Evolutionary conservation across 2,113 vertebrate species (phyloP), one percentile per base, ranked within the genome.

Genomic region (Cyprinodon brontotheroides): DNA sequence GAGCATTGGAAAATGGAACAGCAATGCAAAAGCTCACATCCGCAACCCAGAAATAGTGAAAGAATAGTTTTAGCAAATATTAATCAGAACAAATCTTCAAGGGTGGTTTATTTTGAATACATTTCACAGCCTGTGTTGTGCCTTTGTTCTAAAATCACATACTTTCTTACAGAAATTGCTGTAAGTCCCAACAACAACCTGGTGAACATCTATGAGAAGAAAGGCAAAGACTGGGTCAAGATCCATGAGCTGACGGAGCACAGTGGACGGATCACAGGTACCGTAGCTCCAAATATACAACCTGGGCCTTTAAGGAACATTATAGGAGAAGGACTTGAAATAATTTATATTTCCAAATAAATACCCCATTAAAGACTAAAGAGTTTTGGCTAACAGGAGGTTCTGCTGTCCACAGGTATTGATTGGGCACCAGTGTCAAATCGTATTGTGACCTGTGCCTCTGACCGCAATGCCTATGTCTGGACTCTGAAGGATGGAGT

Each of bases 391-490:
- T 29, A 1, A 14, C 37, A 36, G 20, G 20, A 12, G 22, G 8
- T n/a, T 10, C 37, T 50, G 8, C 3, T 38, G 11, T 82, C 41
- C 48, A 13, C 80, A 95, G 94, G 95, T 11, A 91, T 95, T 8
- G 95, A 95, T 84, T 95, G 95, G 95, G 95, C 94, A 10, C 93
- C 94, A 0, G 87, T 92, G 80, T 93, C 94, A 68, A 95, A 95
- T 84, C 94, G 94, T 41, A 95, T 95, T 6, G 95, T 95, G 77
- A 95, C 94, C 0, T 95, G 94, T 45, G 94, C 94, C 12, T 86
- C 93, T 1, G 95, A 95, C 86, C 92, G 95, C 3, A 95, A 95
- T 8, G 95, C 94, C 76, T 95, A 95, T 1, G 94, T 95, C 70
- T 95, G 95, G 95, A 93, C 88, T 0, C 89, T 94, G 71, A 94